phyloP scores from a whole-genome alignment of 2,113 vertebrate species.

The Hydrolagus affinis region DNA sequence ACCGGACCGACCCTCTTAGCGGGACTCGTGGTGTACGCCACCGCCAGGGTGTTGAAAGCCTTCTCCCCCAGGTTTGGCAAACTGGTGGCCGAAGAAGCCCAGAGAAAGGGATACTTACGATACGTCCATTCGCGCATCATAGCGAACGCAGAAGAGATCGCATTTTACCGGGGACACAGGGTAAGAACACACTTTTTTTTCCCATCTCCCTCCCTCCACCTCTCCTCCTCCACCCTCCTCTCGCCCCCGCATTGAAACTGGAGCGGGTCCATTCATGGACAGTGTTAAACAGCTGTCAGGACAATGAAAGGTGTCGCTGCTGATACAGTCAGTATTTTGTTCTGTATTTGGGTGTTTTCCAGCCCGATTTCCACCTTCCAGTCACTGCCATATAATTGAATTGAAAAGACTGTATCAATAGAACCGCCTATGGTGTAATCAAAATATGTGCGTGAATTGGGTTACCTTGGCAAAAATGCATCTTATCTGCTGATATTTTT shows the following conservation, averaged over 20 bases:
- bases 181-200: too few relatives aligned
- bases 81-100: conserved; percentile 91
- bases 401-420: background rate
- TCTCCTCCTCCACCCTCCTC: too few relatives aligned
- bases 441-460: background rate
- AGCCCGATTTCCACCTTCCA: conserved; percentile 3
- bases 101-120: conserved; percentile 83
- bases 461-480: background rate
- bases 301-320: background rate
- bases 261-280: background rate
- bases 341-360: background rate
- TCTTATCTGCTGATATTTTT: background rate
- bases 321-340: background rate
- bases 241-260: conserved; percentile 19
- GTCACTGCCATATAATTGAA: background rate
- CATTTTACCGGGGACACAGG: conserved; percentile 95
- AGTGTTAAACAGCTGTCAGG: background rate
- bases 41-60: conserved; percentile 81
- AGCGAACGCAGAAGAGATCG: conserved; percentile 93
- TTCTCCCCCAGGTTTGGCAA: conserved; percentile 91
- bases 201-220: too few relatives aligned
- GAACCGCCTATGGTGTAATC: background rate
- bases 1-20: conserved; percentile 79
- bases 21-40: conserved; percentile 82
- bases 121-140: conserved; percentile 94